A percentile compares a stretch with the other conserved stretches of the same genome.
Evolutionary conservation across 2,888 invertebrate species (phyloP).

Genomic region (Cephus pulcher): DNA sequence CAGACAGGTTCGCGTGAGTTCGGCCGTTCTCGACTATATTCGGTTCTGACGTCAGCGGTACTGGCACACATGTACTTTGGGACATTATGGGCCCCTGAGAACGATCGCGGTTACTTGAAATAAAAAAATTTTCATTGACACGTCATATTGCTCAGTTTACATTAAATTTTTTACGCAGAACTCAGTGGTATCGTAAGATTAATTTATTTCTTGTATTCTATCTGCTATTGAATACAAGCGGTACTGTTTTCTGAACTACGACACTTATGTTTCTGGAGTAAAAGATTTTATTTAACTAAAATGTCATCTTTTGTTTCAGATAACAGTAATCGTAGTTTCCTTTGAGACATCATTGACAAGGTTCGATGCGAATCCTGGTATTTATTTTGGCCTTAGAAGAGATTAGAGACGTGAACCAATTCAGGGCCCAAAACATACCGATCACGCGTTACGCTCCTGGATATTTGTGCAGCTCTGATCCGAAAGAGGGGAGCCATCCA

Average conservation of each 20-base stretch:
- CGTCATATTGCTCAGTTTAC: neutral
- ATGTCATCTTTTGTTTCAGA: neutral
- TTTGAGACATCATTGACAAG: neutral
- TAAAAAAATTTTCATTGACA: neutral
- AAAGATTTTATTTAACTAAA: neutral
- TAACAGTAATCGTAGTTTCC: neutral
- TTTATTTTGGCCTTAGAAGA: neutral
- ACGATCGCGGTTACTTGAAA: neutral
- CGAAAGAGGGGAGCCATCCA: conserved; percentile 47
- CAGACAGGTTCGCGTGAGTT: conserved; percentile 26
- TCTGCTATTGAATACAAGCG: neutral
- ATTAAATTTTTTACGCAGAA: neutral
- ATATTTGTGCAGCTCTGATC: conserved; percentile 46
- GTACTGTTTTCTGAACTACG: neutral
- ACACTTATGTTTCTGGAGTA: neutral
- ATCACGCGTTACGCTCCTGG: conserved; percentile 40
- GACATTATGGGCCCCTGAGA: conserved; percentile 11
- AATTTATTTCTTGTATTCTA: neutral
- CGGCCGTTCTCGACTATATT: conserved; percentile 47
- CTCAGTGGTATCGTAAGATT: neutral
- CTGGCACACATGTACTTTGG: conserved; percentile 42
- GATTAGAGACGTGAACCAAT: neutral
- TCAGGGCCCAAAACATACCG: neutral
- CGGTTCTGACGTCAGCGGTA: conserved; percentile 53
- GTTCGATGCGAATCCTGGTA: neutral